Percentiles rank a stretch among this genome's conserved stretches.
These are phyloP conservation scores for Anadara kagoshimensis DNA, from an alignment of 1,140 invertebrate genomes.

Conservation along the genomic window DNA sequence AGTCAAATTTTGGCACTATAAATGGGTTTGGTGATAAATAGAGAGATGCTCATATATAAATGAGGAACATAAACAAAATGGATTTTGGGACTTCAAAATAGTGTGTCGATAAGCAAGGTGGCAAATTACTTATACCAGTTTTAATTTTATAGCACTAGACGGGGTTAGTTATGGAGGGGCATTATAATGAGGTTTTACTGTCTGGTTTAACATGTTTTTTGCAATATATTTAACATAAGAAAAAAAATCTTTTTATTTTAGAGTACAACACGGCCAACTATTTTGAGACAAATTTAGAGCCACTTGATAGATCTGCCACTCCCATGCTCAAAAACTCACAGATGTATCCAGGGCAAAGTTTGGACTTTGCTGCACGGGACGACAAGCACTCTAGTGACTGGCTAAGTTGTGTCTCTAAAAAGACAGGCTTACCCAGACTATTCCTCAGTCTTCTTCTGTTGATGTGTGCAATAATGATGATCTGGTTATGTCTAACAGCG, in stretches of 20 bases:
- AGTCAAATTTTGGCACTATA: too few species aligned
- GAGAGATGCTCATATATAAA: too few species aligned
- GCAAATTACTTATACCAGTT: too few species aligned
- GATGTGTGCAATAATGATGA: slow-evolving; percentile 73
- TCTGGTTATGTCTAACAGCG: slow-evolving; percentile 76
- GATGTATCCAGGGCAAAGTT: slow-evolving; percentile 45
- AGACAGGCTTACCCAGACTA: slow-evolving; percentile 76
- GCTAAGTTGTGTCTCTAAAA: slow-evolving; percentile 76
- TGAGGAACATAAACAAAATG: too few species aligned
- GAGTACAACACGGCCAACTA: slow-evolving; percentile 62
- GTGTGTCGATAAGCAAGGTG: too few species aligned
- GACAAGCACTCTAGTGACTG: slow-evolving; percentile 66
- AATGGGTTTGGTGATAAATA: too few species aligned
- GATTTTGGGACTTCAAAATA: too few species aligned
- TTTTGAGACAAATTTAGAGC: slow-evolving; percentile 62
- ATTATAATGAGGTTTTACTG: too few species aligned
- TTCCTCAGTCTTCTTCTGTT: slow-evolving; percentile 74
- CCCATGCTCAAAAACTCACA: slow-evolving; percentile 61
- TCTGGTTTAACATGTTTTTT: too few species aligned
- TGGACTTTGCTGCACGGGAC: slow-evolving; percentile 29
- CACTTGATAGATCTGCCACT: slow-evolving; percentile 63
- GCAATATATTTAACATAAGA: too few species aligned
- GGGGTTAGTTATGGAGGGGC: too few species aligned
- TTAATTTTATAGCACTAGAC: too few species aligned
- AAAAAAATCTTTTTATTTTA: slow-evolving; percentile 18